Evolutionary conservation across 2,888 invertebrate species (phyloP), one percentile per base, ranked within the genome.

Genomic region (Steinernema hermaphroditum): DNA sequence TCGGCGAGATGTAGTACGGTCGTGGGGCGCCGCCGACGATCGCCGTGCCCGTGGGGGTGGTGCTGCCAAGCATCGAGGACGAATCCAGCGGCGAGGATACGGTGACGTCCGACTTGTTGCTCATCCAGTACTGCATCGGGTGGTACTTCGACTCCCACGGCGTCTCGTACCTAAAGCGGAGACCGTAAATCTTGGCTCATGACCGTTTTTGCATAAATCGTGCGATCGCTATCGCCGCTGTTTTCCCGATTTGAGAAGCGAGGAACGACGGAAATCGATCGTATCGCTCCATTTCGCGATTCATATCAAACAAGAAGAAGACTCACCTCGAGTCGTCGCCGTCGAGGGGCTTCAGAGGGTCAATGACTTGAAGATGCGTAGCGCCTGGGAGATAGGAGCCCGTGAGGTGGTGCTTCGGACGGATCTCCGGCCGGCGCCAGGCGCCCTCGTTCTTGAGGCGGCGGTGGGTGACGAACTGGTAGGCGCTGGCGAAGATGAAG

Each of bases 131-230:
- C 32, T 76, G 78, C 19, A 78, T 43, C 44, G 75, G 68, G 16
- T 75, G 77, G 62, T 72, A 78, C 57, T 78, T 78, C n/a, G 50
- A 70, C 44, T 78, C 78, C 78, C 78, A 78, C 4, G 78, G 78
- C 24, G 75, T 76, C 37, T 78, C 78, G 44, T 78, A 78, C 44
- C 75, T 78, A 43, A 29, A 62, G 6, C 22, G 9, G 32, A 22
- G 12, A 32, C 6, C 54, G 22, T 62, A 62, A 62, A 62, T 62
- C 54, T 19, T 16, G 46, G 8, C 4, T 22, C 2, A 46, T n/a
- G 46, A n/a, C 46, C n/a, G 6, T 46, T 54, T 62, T 14, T 9
- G 62, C 62, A 62, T 62, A 62, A 62, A 62, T 62, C 54, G 54
- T 24, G 16, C 14, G 62, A 62, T 62, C 14, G 9, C 27, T 32